These are phyloP conservation scores for Amblyopsis hoosieri DNA, from an alignment of 2,797 vertebrate genomes.

Conservation along the genomic window DNA sequence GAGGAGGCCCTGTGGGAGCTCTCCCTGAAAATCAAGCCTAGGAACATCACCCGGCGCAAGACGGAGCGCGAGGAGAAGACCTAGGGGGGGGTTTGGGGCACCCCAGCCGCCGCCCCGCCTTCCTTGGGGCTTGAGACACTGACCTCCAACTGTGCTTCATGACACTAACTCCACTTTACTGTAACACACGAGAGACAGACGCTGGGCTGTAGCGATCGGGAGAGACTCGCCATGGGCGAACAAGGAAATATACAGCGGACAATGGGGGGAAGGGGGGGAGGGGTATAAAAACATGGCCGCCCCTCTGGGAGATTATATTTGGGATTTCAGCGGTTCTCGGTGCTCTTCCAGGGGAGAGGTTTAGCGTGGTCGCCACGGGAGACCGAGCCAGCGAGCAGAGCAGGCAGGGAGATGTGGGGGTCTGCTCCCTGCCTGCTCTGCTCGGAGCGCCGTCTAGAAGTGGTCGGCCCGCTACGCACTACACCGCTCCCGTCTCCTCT, in stretches of 20 bases:
- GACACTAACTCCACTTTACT: slow-evolving; percentile 79
- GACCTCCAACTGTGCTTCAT: slow-evolving; percentile 79
- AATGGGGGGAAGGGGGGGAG: slow-evolving; percentile 33
- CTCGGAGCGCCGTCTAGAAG: too few species aligned
- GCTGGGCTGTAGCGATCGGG: slow-evolving; percentile 48
- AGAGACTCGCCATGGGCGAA: slow-evolving; percentile 44
- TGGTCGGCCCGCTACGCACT: too few species aligned
- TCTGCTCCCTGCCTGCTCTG: too few species aligned
- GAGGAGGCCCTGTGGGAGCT: slow-evolving; percentile 99
- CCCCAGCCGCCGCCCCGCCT: neutral
- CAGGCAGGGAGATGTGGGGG: slow-evolving; percentile 13
- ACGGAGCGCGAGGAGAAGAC: slow-evolving; percentile 96
- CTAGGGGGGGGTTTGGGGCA: slow-evolving; percentile 70
- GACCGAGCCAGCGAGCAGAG: too few species aligned
- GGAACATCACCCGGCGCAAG: slow-evolving; percentile 90
- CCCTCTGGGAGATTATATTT: slow-evolving; percentile 61
- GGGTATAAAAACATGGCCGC: slow-evolving; percentile 57
- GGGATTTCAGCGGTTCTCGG: slow-evolving; percentile 46
- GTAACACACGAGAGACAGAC: slow-evolving; percentile 57
- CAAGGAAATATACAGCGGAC: slow-evolving; percentile 54
- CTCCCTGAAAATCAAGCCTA: slow-evolving; percentile 97
- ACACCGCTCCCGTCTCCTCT: too few species aligned
- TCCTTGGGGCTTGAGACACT: slow-evolving; percentile 34
- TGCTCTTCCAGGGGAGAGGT: too few species aligned
- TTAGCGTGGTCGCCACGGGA: too few species aligned